A percentile compares a stretch with the other conserved stretches of the same genome.
Conservation (phyloP, 2,797 vertebrate species). For the Pelodytes ibericus region DNA sequence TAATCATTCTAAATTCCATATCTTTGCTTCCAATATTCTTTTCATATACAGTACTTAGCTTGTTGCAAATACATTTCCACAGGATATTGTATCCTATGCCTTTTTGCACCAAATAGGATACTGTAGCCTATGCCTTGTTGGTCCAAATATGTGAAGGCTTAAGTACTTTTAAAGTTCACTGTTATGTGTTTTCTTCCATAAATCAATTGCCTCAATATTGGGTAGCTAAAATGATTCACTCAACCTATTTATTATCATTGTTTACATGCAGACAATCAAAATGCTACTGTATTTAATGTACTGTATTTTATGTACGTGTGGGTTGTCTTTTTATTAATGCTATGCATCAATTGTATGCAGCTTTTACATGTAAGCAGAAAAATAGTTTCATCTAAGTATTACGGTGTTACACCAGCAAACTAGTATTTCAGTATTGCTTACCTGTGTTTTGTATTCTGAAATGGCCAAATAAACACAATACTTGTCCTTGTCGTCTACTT, state of each 20-base stretch:
- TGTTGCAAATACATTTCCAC: not conserved
- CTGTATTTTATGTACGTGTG: not conserved
- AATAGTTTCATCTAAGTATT: not conserved
- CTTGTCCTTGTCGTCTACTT: not conserved
- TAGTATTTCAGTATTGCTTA: not conserved
- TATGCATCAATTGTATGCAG: slow-evolving; percentile 4
- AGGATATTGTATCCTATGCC: not conserved
- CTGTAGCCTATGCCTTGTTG: not conserved
- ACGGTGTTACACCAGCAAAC: slow-evolving; percentile 8
- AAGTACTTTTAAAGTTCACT: not conserved
- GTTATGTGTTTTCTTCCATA: not conserved
- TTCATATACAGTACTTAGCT: not conserved
- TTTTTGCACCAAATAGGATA: not conserved
- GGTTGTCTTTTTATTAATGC: not conserved
- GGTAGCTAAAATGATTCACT: not conserved
- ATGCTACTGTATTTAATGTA: slow-evolving; percentile 24
- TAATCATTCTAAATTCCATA: too few species aligned
- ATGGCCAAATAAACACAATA: slow-evolving; percentile 41
- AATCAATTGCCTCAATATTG: not conserved
- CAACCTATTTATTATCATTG: slow-evolving; percentile 8
- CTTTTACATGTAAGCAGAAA: not conserved
- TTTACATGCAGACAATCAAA: slow-evolving; percentile 47
- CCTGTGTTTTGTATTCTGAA: slow-evolving; percentile 22
- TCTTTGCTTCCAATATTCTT: not conserved
- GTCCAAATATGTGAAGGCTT: slow-evolving; percentile 21